phyloP scores from a whole-genome alignment of 2,888 invertebrate genomes.

The Ferdinandea cuprea region DNA sequence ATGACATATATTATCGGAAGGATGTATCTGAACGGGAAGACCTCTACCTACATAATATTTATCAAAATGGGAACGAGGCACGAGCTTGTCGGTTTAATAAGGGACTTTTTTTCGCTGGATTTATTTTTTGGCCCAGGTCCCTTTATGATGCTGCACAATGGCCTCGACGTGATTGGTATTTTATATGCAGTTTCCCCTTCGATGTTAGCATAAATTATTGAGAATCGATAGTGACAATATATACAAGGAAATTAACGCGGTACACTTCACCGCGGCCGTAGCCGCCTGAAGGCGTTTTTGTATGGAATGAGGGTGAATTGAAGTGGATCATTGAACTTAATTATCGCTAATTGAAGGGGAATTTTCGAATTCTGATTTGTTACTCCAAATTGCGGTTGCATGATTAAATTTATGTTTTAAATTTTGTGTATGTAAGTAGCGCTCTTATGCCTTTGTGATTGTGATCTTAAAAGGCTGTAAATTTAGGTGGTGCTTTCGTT shows the following conservation, averaged over 20 bases:
- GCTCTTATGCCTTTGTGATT: no score
- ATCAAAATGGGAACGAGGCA: constrained; percentile 58
- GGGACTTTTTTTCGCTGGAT: constrained; percentile 2
- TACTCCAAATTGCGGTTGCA: neutral
- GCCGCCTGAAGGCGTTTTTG: neutral
- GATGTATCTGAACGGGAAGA: constrained; percentile 53
- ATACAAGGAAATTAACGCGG: constrained; percentile 4
- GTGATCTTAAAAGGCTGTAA: no score
- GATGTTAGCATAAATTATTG: constrained; percentile 30
- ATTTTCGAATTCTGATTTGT: constrained; percentile 1
- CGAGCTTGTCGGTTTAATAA: constrained; percentile 52
- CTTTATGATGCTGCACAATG: neutral
- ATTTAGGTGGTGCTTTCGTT: no score
- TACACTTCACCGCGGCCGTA: neutral
- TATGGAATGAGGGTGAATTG: neutral
- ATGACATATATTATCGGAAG: constrained; percentile 68
- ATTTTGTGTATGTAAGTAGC: no score
- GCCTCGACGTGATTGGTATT: constrained; percentile 17
- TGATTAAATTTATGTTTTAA: no score
- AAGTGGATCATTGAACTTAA: constrained; percentile 14
- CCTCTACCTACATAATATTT: constrained; percentile 38
- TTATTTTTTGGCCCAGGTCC: neutral
- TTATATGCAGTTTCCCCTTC: constrained; percentile 27
- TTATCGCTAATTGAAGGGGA: constrained; percentile 17
- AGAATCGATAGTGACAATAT: constrained; percentile 10